Conservation (phyloP, 2,888 invertebrate species). For the Tenthredo notha region DNA sequence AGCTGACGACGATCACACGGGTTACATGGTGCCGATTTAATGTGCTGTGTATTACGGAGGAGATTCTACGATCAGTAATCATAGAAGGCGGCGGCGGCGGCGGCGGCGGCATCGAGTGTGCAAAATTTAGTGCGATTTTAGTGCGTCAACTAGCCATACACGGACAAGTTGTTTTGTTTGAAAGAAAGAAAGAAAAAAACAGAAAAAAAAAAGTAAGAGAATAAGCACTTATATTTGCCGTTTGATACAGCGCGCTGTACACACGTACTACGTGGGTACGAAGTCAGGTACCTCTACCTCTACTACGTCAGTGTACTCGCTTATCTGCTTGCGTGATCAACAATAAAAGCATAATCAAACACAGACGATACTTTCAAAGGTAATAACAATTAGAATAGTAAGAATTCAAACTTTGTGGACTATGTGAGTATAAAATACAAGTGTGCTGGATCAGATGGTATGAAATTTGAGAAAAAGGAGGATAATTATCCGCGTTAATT, state of each 20-base stretch:
- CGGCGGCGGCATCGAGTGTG: background rate
- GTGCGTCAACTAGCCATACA: background rate
- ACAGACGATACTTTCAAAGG: conserved; percentile 27
- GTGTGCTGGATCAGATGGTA: background rate
- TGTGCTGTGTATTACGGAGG: background rate
- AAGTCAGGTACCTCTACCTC: background rate
- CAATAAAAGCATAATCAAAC: conserved; percentile 42
- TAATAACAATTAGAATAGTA: conserved; percentile 7
- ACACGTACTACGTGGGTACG: background rate
- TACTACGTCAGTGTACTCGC: conserved; percentile 3
- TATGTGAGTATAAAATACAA: background rate
- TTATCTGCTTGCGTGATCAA: conserved; percentile 40
- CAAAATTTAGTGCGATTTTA: background rate
- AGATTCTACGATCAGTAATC: background rate
- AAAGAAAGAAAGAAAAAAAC: background rate
- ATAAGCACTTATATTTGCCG: background rate
- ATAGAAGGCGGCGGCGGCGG: background rate
- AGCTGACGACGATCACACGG: background rate
- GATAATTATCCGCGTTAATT: background rate
- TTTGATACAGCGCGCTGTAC: background rate
- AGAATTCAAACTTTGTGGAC: background rate
- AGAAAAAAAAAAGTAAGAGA: background rate
- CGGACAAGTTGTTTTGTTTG: background rate
- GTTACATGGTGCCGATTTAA: background rate
- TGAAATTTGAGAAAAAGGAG: background rate